Conservation (phyloP, 1,140 invertebrate species). For the Druon quercuslanigerum region DNA sequence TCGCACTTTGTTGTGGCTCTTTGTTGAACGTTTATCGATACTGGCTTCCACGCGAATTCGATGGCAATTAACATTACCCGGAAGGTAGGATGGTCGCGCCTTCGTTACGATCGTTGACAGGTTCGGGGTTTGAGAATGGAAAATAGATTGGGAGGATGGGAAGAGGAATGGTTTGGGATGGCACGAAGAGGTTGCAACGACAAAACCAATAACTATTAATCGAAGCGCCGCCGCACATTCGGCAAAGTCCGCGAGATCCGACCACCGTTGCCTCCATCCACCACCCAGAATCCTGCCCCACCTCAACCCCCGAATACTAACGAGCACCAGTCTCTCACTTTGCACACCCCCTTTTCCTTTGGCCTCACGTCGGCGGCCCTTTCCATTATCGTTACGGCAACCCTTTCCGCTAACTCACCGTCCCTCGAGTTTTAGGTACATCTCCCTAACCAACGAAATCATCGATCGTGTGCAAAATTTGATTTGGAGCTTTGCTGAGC, state of each 20-base stretch:
- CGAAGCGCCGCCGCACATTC: constrained; percentile 67
- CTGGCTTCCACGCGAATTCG: background rate
- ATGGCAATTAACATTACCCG: constrained; percentile 18
- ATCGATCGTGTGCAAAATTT: constrained; percentile 29
- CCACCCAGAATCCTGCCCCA: background rate
- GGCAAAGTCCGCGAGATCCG: constrained; percentile 61
- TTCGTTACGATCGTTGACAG: constrained; percentile 26
- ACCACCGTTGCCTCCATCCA: constrained; percentile 45
- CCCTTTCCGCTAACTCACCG: constrained; percentile 36
- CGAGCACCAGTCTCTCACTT: constrained; percentile 57
- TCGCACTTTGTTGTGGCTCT: constrained; percentile 7
- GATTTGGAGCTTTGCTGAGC: constrained; percentile 11
- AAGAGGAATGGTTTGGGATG: constrained; percentile 34
- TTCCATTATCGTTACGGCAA: constrained; percentile 56
- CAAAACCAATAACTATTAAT: constrained; percentile 72
- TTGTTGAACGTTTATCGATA: constrained; percentile 6
- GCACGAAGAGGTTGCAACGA: constrained; percentile 48
- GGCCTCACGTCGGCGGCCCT: constrained; percentile 45
- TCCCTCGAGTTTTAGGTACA: constrained; percentile 30
- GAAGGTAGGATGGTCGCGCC: background rate
- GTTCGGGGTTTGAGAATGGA: background rate
- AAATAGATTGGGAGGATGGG: constrained; percentile 4
- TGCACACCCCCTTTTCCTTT: constrained; percentile 38
- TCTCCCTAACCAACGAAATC: background rate
- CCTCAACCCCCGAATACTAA: constrained; percentile 46